A percentile compares a stretch with the other conserved stretches of the same genome.
phyloP scores from a whole-genome alignment of 2,113 vertebrate species.

The Apodemus speciosus region DNA sequence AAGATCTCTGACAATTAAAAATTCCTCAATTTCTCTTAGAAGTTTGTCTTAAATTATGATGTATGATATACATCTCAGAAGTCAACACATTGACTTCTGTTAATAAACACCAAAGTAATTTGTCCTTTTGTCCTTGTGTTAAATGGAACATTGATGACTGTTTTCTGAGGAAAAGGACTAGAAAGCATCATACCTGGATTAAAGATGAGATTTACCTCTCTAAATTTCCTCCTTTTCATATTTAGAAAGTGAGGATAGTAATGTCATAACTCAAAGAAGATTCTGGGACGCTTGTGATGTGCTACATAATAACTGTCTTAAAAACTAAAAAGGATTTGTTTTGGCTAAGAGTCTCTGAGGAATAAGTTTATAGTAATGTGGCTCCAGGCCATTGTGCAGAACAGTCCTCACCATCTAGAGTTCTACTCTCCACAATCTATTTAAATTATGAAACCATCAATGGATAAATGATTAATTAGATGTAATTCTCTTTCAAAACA shows the following conservation, averaged over 20 bases:
- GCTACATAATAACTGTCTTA: background rate
- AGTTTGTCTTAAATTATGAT: background rate
- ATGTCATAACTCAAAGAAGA: background rate
- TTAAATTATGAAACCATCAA: background rate
- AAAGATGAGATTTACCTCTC: background rate
- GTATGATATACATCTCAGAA: background rate
- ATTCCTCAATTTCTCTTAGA: background rate
- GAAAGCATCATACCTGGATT: background rate
- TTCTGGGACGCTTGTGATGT: background rate
- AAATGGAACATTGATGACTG: background rate
- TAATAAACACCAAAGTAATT: conserved; percentile 22
- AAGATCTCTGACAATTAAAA: background rate
- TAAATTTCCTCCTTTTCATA: background rate
- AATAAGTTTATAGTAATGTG: background rate
- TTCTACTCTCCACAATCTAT: too few relatives aligned
- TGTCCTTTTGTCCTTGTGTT: background rate
- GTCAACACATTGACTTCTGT: background rate
- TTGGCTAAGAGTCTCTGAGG: background rate
- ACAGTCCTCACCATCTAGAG: background rate
- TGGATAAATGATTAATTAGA: background rate
- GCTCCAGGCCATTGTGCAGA: background rate
- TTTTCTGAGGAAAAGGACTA: conserved; percentile 15
- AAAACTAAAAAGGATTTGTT: background rate
- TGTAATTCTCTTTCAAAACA: background rate
- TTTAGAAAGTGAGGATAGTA: background rate